Evolutionary conservation across 2,113 vertebrate genomes (phyloP).

Genomic region (Oceanites oceanicus): DNA sequence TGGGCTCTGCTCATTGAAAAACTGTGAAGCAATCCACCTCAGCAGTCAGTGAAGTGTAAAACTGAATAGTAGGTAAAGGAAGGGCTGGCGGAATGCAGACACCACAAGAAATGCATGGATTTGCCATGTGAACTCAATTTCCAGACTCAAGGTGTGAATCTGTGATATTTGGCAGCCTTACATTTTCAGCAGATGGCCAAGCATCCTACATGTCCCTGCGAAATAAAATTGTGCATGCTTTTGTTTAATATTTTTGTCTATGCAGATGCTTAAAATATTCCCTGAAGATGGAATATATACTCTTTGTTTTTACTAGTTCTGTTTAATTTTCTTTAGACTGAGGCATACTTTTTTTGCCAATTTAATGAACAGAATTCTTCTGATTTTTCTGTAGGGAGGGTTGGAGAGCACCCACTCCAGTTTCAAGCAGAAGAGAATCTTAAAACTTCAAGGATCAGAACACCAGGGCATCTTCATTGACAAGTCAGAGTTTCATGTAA

Average conservation of each 20-base stretch:
- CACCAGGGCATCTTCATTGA: background rate
- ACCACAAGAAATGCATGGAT: background rate
- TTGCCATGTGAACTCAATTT: background rate
- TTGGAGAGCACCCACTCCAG: background rate
- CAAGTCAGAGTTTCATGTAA: background rate
- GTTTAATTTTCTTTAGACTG: background rate
- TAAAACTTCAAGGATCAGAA: background rate
- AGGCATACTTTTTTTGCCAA: background rate
- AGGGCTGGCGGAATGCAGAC: background rate
- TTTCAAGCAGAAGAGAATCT: background rate
- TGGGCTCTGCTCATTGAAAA: background rate
- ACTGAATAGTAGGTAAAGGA: background rate
- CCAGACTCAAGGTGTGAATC: slow-evolving; percentile 8
- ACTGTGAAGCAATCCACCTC: background rate
- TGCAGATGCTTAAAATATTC: background rate
- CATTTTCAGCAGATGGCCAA: slow-evolving; percentile 17
- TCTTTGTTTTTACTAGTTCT: background rate
- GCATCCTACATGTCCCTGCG: background rate
- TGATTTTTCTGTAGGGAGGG: background rate
- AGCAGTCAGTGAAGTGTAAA: background rate
- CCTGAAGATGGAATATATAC: background rate
- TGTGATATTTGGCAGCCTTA: slow-evolving; percentile 12
- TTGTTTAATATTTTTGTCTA: background rate
- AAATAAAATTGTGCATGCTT: background rate
- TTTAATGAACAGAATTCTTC: background rate